These are phyloP conservation scores for Amazona ochrocephala DNA, from an alignment of 2,797 vertebrate species.

Conservation along the genomic window DNA sequence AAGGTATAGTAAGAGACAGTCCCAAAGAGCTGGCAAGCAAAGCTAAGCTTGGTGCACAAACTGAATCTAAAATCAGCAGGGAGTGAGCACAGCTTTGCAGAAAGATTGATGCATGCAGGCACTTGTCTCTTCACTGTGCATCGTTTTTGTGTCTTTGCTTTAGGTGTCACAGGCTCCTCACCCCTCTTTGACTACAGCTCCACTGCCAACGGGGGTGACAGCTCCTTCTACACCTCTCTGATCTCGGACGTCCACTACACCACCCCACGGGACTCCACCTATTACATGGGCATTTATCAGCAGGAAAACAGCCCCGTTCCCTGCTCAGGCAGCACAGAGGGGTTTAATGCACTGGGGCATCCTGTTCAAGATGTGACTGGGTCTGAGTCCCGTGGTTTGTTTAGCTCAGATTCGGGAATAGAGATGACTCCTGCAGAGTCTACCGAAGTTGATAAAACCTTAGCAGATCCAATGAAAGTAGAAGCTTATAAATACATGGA, in stretches of 20 bases:
- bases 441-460: conserved; percentile 84
- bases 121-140: neutral
- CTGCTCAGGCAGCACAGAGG: conserved; percentile 72
- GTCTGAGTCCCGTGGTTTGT: conserved; percentile 82
- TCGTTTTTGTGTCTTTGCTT: conserved; percentile 46
- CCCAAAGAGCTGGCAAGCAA: neutral
- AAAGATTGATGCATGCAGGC: neutral
- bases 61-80: neutral
- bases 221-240: conserved; percentile 92
- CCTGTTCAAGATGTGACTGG: conserved; percentile 81
- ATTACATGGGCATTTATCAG: conserved; percentile 86
- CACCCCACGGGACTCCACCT: conserved; percentile 81
- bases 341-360: conserved; percentile 48
- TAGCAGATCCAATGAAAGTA: conserved; percentile 85
- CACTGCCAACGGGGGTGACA: conserved; percentile 79
- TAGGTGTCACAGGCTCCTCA: conserved; percentile 79
- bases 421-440: conserved; percentile 88
- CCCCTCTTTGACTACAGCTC: conserved; percentile 72
- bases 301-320: conserved; percentile 72
- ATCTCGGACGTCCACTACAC: conserved; percentile 85
- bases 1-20: neutral
- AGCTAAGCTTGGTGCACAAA: neutral
- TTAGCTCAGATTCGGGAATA: conserved; percentile 87
- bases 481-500: conserved; percentile 97
- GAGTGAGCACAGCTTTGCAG: neutral